A percentile compares a stretch with the other conserved stretches of the same genome.
phyloP scores from a whole-genome alignment of 2,888 invertebrate species.

The Nycteola revayana region DNA sequence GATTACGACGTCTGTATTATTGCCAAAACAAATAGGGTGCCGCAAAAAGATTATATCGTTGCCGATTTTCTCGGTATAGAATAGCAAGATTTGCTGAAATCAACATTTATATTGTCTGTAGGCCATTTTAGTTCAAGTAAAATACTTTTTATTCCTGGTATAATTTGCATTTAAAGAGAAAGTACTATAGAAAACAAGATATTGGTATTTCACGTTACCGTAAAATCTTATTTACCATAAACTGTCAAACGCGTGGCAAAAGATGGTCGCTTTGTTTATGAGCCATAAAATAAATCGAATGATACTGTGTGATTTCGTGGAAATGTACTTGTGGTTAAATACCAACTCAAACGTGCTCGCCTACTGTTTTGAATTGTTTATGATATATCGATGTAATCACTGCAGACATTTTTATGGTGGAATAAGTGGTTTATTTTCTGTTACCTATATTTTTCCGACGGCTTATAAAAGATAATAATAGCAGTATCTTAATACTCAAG shows the following conservation, averaged over 20 bases:
- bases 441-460: too few species aligned
- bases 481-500: too few species aligned
- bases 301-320: conserved; percentile 51
- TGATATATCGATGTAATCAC: conserved; percentile 21
- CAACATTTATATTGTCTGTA: conserved; percentile 44
- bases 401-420: conserved; percentile 14
- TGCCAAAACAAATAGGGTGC: conserved; percentile 14
- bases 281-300: conserved; percentile 77
- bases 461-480: too few species aligned
- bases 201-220: conserved; percentile 57
- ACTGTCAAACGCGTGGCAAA: conserved; percentile 64
- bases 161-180: conserved; percentile 64
- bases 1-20: conserved; percentile 20
- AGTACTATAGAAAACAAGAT: conserved; percentile 51
- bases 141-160: conserved; percentile 49
- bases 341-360: conserved; percentile 17
- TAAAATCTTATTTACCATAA: conserved; percentile 76
- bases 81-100: conserved; percentile 36
- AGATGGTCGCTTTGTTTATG: conserved; percentile 73
- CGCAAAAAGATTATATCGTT: conserved; percentile 21
- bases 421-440: conserved; percentile 14
- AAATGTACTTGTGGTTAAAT: conserved; percentile 22
- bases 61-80: conserved; percentile 23
- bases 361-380: conserved; percentile 19
- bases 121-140: conserved; percentile 42